Base-by-base conservation (phyloP, 2,113 vertebrate genomes). In the Bolborhynchus lineola region DNA sequence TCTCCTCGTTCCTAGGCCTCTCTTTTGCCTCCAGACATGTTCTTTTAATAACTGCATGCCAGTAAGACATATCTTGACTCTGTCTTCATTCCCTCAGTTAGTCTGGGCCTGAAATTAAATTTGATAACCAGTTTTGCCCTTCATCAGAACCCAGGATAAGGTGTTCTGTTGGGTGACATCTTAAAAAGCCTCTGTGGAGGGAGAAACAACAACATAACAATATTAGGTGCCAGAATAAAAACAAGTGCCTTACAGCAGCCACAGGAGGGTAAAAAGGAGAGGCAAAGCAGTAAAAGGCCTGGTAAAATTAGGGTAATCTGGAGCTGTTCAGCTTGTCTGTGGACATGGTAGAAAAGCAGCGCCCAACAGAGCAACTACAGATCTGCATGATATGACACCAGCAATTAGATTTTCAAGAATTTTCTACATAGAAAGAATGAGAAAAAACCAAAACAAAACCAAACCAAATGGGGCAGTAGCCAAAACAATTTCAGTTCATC, bases 31-130 rank as follows among this genome's bases (percentile, higher is more conserved):
- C 69, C 57, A 93, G 90, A 81, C 33, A 86, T 25, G 14, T 71
- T 94, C 55, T 92, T 95, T 86, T 88, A 94, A 90, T 83, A 92
- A 94, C 68, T 50, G 67, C 60, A 26, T 76, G 64, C 79, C 88
- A 68, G 90, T 39, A 70, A 82, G 68, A 86, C 42, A 3, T 86
- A 84, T 69, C 44, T 91, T 91, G 50, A 75, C 44, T 95, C 80
- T 78, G 47, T 41, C 69, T 89, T 88, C 78, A 62, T 37, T 88
- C 42, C 35, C 39, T 39, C 83, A 39, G 17, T 83, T 83, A 86
- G 31, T 64, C 57, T 49, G 62, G 11, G 31, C 62, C 74, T 82
- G 42, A 63, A 60, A 95, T 74, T 74, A 93, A 86, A 82, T 41
- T 75, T 81, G 53, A 52, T 93, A 91, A 88, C 46, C 42, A 74